Evolutionary conservation across 2,797 vertebrate species (phyloP), one percentile per base, ranked within the genome.

Genomic region (Myripristis murdjan): DNA sequence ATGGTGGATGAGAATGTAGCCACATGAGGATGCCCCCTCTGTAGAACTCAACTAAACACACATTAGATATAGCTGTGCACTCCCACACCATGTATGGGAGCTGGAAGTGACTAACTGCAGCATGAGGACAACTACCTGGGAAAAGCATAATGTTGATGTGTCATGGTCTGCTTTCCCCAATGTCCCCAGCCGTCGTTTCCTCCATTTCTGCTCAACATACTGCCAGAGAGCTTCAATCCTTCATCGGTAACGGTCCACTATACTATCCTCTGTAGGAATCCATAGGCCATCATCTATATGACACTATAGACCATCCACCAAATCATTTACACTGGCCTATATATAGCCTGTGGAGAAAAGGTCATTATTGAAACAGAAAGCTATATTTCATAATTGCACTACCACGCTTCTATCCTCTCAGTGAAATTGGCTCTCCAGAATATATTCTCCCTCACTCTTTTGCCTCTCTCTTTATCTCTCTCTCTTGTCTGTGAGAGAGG

Each of bases 381-480:
- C 90, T 88, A 86, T 88, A 88, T 88, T 91, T 92, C 86, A 92
- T 91, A 91, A 92, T 92, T 90, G 89, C 80, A 83, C 82, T 58
- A 76, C 73, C 70, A 77, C 16, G 84, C 83, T 86, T 91, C 83
- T 76, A 86, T 87, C 88, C 79, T 73, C 84, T 88, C 64, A 64
- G 65, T 86, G 75, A 91, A 91, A 91, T 91, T 91, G 90, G 79
- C 85, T 87, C 86, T 90, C 82, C 58, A 82, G 81, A 91, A 92
- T 85, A 91, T 83, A 89, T 87, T 87, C 84, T 74, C 90, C 62
- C 76, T 77, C 69, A 71, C 75, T 75, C 71, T 79, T 85, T 83
- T 83, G 67, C 81, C 78, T 82, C 82, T 85, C 90, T 82, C 81
- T 87, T 86, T 84, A 84, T 86, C 74, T 82, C 78, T 65, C 81